Conservation (phyloP, 2,888 invertebrate species). For the Dryococelus australis region DNA sequence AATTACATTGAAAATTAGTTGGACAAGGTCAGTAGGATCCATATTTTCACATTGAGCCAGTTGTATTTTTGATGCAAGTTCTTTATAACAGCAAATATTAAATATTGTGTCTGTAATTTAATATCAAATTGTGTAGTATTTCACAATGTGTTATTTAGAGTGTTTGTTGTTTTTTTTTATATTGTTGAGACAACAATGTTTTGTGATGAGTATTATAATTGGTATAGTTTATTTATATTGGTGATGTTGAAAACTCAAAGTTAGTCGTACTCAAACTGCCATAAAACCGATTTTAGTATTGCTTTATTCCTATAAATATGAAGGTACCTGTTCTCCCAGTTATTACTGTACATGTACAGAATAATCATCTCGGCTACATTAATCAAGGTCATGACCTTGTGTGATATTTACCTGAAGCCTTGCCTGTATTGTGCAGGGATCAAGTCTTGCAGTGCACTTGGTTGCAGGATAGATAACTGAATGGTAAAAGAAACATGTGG, state of each 20-base stretch:
- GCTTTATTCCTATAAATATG: too few species aligned
- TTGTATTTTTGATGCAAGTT: not conserved
- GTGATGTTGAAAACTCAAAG: not conserved
- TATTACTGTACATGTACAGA: too few species aligned
- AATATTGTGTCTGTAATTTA: not conserved
- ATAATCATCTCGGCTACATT: too few species aligned
- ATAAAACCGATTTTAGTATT: too few species aligned
- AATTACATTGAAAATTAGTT: not conserved
- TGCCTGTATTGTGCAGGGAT: too few species aligned
- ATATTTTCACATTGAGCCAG: not conserved
- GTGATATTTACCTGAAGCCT: too few species aligned
- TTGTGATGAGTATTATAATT: not conserved
- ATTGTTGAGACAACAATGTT: not conserved
- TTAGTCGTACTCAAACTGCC: too few species aligned
- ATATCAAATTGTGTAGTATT: not conserved
- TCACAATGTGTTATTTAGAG: not conserved
- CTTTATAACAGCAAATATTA: not conserved
- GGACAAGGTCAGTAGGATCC: not conserved
- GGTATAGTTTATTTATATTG: not conserved
- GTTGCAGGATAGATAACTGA: too few species aligned
- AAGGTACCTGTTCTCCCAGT: too few species aligned
- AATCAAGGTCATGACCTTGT: too few species aligned
- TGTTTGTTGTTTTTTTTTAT: not conserved
- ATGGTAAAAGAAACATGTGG: too few species aligned
- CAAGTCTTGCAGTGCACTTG: too few species aligned